A percentile compares a stretch with the other conserved stretches of the same genome.
Evolutionary conservation across 2,797 vertebrate genomes (phyloP).

Genomic region (Tinamus major): DNA sequence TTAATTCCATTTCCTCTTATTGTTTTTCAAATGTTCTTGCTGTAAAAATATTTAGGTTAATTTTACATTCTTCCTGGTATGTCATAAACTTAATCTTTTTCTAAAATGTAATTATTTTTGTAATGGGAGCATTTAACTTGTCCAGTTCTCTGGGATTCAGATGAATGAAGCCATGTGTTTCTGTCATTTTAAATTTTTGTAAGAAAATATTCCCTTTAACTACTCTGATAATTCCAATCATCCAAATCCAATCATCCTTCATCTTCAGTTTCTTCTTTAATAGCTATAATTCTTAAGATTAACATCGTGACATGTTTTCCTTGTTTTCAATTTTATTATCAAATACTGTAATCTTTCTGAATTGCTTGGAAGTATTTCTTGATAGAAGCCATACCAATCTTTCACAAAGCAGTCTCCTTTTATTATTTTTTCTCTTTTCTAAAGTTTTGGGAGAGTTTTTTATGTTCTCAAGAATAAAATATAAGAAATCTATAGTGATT

Average conservation of each 20-base stretch:
- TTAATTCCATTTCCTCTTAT: neutral
- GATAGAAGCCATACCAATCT: neutral
- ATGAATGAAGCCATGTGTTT: neutral
- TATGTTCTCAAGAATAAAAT: neutral
- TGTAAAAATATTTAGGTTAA: neutral
- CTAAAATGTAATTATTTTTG: neutral
- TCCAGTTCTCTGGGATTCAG: neutral
- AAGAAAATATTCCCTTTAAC: neutral
- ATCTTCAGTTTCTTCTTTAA: neutral
- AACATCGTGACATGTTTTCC: neutral
- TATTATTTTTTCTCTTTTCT: fast-evolving
- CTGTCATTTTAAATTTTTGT: neutral
- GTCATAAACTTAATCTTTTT: neutral
- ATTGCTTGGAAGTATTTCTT: neutral
- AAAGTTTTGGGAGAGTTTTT: neutral
- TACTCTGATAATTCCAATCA: neutral
- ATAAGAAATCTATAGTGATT: neutral
- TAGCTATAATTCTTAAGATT: neutral
- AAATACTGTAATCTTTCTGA: neutral
- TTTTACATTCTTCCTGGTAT: neutral
- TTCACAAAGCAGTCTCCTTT: neutral
- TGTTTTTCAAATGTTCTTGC: neutral
- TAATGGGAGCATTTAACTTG: neutral
- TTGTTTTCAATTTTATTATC: neutral
- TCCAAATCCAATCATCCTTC: neutral